Percentiles rank a stretch among this genome's conserved stretches.
Conservation (phyloP, 2,888 invertebrate species). For the Macrophya alboannulata region DNA sequence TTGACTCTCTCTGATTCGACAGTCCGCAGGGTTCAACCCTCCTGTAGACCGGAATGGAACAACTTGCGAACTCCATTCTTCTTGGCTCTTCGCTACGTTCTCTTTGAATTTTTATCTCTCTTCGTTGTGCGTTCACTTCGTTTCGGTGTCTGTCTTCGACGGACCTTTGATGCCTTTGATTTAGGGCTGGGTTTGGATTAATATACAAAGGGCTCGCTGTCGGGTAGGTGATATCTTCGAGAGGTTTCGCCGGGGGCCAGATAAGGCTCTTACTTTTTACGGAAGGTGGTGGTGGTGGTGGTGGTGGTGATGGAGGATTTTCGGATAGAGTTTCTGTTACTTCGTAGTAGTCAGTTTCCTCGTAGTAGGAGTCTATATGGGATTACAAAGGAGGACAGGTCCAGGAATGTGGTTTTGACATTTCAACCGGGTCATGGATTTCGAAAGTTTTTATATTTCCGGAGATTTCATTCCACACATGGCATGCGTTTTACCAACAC, state of each 20-base stretch:
- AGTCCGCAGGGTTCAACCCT: slow-evolving; percentile 71
- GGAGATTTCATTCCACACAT: slow-evolving; percentile 28
- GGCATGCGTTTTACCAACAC: slow-evolving; percentile 40
- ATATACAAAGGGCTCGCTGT: slow-evolving; percentile 78
- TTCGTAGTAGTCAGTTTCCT: slow-evolving; percentile 65
- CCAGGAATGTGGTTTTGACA: slow-evolving; percentile 36
- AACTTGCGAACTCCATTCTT: slow-evolving; percentile 75
- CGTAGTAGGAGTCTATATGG: slow-evolving; percentile 64
- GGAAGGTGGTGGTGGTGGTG: slow-evolving; percentile 59
- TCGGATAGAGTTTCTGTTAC: slow-evolving; percentile 43
- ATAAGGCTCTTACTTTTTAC: slow-evolving; percentile 69
- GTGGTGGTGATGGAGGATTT: slow-evolving; percentile 38
- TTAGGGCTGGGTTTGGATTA: slow-evolving; percentile 75
- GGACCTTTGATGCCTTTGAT: slow-evolving; percentile 68
- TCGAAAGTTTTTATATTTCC: slow-evolving; percentile 21
- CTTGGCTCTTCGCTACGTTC: slow-evolving; percentile 58
- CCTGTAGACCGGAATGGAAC: slow-evolving; percentile 73
- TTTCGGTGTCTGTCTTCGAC: slow-evolving; percentile 72
- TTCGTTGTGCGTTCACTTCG: slow-evolving; percentile 65
- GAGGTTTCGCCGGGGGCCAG: slow-evolving; percentile 76
- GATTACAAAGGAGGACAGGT: slow-evolving; percentile 26
- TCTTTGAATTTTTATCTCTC: slow-evolving; percentile 35
- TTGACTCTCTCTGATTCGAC: slow-evolving; percentile 65
- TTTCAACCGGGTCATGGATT: slow-evolving; percentile 36
- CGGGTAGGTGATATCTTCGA: slow-evolving; percentile 77